These are phyloP conservation scores for Serranus cabrilla DNA, from an alignment of 2,797 vertebrate genomes.

Conservation along the genomic window DNA sequence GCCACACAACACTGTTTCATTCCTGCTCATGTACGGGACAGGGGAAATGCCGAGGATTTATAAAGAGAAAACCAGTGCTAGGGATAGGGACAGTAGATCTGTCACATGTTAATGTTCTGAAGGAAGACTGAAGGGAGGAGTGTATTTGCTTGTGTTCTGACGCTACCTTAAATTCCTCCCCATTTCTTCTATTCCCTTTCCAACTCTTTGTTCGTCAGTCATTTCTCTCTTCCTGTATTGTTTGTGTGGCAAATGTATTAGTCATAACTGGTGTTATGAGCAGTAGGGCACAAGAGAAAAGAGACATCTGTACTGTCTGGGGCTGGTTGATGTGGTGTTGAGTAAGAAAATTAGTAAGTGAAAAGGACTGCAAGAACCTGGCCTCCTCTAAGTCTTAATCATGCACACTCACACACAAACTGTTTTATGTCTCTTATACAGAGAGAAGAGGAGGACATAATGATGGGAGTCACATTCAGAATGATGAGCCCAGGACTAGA, in stretches of 20 bases:
- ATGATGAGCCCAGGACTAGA: slow-evolving; percentile 33
- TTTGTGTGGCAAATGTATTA: slow-evolving; percentile 26
- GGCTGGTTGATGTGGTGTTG: slow-evolving; percentile 13
- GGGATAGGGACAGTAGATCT: too few species aligned
- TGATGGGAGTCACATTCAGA: not conserved
- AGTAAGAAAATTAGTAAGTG: slow-evolving; percentile 26
- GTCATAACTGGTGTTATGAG: slow-evolving; percentile 22
- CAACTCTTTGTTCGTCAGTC: not conserved
- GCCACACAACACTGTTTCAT: too few species aligned
- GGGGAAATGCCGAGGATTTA: too few species aligned
- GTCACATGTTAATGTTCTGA: too few species aligned
- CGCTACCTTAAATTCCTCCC: too few species aligned
- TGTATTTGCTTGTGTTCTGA: too few species aligned
- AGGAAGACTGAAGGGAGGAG: too few species aligned
- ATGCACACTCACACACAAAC: slow-evolving; percentile 1
- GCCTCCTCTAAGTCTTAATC: not conserved
- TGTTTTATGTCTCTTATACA: slow-evolving; percentile 44
- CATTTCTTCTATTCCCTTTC: slow-evolving; percentile 5
- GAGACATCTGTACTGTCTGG: slow-evolving; percentile 21
- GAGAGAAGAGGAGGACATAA: slow-evolving; percentile 44
- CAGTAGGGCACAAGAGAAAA: not conserved
- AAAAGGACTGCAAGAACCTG: slow-evolving; percentile 8
- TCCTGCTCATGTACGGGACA: too few species aligned
- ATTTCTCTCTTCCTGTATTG: slow-evolving; percentile 16
- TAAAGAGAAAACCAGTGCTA: too few species aligned